phyloP scores from a whole-genome alignment of 2,888 invertebrate genomes.

The Clanis bilineata region DNA sequence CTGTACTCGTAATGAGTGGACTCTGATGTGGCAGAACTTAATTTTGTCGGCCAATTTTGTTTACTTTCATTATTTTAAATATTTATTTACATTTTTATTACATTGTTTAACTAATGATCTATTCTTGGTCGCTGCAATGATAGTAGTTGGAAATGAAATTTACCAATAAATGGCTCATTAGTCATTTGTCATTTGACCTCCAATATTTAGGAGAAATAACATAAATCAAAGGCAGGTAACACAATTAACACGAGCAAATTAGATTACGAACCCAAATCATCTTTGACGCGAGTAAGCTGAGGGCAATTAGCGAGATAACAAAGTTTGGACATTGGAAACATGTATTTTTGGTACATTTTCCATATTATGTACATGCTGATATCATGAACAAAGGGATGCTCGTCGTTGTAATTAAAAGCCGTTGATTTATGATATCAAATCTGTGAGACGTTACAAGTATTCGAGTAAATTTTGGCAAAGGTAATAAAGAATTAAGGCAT shows the following conservation, averaged over 20 bases:
- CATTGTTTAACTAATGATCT: background rate
- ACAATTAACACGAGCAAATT: constrained; percentile 14
- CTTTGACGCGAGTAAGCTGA: constrained; percentile 13
- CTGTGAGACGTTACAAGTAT: too few relatives aligned
- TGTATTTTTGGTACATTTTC: background rate
- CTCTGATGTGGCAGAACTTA: too few relatives aligned
- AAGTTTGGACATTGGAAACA: constrained; percentile 8
- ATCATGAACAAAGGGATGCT: too few relatives aligned
- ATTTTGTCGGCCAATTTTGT: too few relatives aligned
- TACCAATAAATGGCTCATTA: background rate
- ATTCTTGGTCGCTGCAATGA: background rate
- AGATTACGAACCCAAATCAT: constrained; percentile 15
- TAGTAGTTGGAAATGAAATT: background rate
- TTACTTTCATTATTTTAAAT: too few relatives aligned
- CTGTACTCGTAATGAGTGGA: too few relatives aligned
- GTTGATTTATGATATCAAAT: too few relatives aligned
- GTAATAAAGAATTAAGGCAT: too few relatives aligned
- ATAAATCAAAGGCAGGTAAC: constrained; percentile 9
- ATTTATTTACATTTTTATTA: too few relatives aligned
- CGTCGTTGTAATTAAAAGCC: too few relatives aligned
- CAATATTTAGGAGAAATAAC: background rate
- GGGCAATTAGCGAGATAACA: constrained; percentile 13
- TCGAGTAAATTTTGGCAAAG: too few relatives aligned
- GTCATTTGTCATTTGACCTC: background rate
- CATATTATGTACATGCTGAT: background rate